These are phyloP conservation scores for Holacanthella duospinosa DNA, from an alignment of 2,888 invertebrate species.

Conservation along the genomic window DNA sequence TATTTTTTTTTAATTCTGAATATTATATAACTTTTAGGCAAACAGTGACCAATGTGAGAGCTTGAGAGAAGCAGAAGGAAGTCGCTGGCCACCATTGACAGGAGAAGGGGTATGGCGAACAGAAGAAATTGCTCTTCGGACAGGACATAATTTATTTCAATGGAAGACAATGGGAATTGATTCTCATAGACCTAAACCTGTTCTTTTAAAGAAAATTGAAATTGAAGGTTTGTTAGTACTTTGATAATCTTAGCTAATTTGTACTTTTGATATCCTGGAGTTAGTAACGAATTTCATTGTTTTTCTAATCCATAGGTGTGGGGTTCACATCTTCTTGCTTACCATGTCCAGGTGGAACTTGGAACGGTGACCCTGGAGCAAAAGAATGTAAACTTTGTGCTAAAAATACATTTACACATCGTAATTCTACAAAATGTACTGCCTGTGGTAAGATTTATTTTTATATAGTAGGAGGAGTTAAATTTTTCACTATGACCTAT, in stretches of 20 bases:
- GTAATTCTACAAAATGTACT: conserved; percentile 43
- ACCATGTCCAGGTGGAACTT: conserved; percentile 42
- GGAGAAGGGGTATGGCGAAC: conserved; percentile 45
- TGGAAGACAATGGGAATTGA: conserved; percentile 47
- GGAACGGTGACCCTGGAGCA: conserved; percentile 41
- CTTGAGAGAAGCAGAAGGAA: conserved; percentile 42
- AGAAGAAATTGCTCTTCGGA: conserved; percentile 42
- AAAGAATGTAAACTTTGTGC: conserved; percentile 44
- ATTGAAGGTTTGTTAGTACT: conserved; percentile 42
- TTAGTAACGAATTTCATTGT: too few relatives aligned
- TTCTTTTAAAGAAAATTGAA: conserved; percentile 44
- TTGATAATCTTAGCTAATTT: too few relatives aligned
- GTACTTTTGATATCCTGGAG: too few relatives aligned
- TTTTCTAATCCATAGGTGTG: too few relatives aligned
- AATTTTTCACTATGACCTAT: too few relatives aligned
- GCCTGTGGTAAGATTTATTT: conserved; percentile 41
- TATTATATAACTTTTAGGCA: conserved; percentile 39
- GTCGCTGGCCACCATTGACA: conserved; percentile 44
- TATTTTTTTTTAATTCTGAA: not conserved
- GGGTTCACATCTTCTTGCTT: conserved; percentile 48
- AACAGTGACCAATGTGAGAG: conserved; percentile 47
- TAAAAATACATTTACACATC: conserved; percentile 43
- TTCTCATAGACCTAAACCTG: conserved; percentile 41
- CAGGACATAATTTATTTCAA: conserved; percentile 47
- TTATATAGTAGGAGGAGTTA: too few relatives aligned